These are phyloP conservation scores for Pycnonotus jocosus DNA, from an alignment of 2,113 vertebrate genomes.

Conservation along the genomic window DNA sequence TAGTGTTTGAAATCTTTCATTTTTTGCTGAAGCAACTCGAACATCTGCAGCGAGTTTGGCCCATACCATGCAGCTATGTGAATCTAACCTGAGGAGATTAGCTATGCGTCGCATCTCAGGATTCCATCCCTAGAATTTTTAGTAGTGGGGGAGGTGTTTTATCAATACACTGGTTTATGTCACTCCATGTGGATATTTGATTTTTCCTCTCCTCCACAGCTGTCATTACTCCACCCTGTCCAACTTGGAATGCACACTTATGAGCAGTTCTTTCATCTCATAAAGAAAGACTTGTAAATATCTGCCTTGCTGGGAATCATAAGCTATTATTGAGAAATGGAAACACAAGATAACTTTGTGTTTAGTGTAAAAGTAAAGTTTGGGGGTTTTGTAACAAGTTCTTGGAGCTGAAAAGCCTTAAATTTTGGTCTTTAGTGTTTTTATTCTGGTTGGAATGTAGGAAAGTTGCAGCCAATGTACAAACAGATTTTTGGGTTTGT, in stretches of 20 bases:
- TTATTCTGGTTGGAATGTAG: neutral
- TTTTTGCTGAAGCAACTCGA: neutral
- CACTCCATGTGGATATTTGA: neutral
- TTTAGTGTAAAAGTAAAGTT: neutral
- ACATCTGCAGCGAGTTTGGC: neutral
- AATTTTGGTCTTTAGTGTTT: neutral
- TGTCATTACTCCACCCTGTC: neutral
- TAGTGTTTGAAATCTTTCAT: neutral
- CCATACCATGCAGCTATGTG: fast-evolving
- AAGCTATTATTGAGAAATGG: neutral
- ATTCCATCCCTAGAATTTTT: neutral
- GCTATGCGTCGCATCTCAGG: neutral
- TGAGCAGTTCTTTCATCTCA: neutral
- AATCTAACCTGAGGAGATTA: neutral
- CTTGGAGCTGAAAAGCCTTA: neutral
- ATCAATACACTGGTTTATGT: neutral
- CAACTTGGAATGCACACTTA: neutral
- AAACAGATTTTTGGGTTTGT: neutral
- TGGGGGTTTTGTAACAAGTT: neutral
- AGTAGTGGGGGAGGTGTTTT: neutral
- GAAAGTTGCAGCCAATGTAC: neutral
- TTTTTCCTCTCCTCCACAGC: neutral
- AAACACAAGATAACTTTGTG: neutral
- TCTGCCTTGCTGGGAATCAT: neutral
- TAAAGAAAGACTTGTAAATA: neutral